Evolutionary conservation across 2,888 invertebrate genomes (phyloP).

Genomic region (Ametastegia equiseti): DNA sequence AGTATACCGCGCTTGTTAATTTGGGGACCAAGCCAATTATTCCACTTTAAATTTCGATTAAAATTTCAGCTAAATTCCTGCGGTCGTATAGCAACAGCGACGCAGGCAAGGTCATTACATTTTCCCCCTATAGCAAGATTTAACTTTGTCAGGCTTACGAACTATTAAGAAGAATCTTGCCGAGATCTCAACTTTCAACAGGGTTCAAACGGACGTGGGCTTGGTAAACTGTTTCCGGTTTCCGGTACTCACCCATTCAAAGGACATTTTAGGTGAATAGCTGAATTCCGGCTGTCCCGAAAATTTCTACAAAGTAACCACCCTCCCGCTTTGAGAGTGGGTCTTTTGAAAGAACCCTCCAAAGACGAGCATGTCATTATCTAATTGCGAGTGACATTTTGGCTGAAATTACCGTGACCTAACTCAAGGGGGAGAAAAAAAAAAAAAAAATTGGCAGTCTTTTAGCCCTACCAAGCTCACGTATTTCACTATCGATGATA

Average conservation of each 20-base stretch:
- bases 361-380: constrained; percentile 13
- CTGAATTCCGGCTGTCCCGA: constrained; percentile 29
- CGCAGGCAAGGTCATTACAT: neutral
- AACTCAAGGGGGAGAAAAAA: too few species aligned
- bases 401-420: neutral
- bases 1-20: neutral
- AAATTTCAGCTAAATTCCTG: neutral
- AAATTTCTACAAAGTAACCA: constrained; percentile 28
- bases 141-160: constrained; percentile 8
- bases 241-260: constrained; percentile 24
- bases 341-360: neutral
- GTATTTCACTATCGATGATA: neutral
- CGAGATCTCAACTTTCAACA: constrained; percentile 14
- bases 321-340: neutral
- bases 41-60: neutral
- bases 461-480: neutral
- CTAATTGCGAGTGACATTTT: constrained; percentile 31
- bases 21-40: neutral
- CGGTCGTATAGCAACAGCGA: neutral
- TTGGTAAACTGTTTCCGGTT: constrained; percentile 44
- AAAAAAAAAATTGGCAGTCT: neutral
- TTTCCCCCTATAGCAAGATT: constrained; percentile 22
- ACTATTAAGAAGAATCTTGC: neutral
- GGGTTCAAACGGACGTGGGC: constrained; percentile 40
- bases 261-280: constrained; percentile 35